Base-by-base conservation (phyloP, 2,888 invertebrate genomes). In the Drosophila kuntzei region DNA sequence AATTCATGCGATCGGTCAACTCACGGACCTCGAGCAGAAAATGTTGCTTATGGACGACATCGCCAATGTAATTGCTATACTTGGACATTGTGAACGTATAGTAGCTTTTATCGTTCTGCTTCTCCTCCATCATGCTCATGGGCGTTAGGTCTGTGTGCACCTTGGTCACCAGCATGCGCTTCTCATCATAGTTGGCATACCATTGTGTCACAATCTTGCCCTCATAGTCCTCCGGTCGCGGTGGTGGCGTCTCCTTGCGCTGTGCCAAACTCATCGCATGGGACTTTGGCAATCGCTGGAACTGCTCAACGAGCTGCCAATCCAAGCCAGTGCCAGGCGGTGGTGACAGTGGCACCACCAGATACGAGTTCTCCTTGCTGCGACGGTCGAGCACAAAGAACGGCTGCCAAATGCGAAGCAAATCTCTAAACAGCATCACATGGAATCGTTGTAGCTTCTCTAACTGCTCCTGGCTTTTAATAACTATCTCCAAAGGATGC, bases 131-230 rank as follows among this genome's bases (percentile, higher is more conserved):
- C 3, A 89, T 75, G 14, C 95, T 95, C 5, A 91, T 54, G 0
- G 97, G 96, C 4, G 93, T 95, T 88, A 95, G 90, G 75, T 96
- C 93, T 9, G 94, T 93, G 41, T 95, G 94, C 6, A 97, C 94
- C 82, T 94, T 93, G 0, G 95, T 94, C 0, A 97, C 96, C 25
- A 97, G 92, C 89, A 96, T 96, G 20, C 94, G 93, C 49, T 91
- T 90, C 47, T 93, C 92, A 1, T 93, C 92, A 12, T 88, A 91
- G 11, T 92, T 92, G 78, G 95, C 93, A 91, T 99, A 99, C 95
- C 96, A 97, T 0, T 98, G 98, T 66, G 95, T 95, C 0, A 99
- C 96, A 0, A 99, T 95, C 43, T 94, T 94, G 78, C 96, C 93
- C 27, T 95, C 93, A 90, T 96, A 97, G 18, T 94, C 94, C 36